Base-by-base conservation (phyloP, 2,113 vertebrate genomes). In the Micronycteris hirsuta region DNA sequence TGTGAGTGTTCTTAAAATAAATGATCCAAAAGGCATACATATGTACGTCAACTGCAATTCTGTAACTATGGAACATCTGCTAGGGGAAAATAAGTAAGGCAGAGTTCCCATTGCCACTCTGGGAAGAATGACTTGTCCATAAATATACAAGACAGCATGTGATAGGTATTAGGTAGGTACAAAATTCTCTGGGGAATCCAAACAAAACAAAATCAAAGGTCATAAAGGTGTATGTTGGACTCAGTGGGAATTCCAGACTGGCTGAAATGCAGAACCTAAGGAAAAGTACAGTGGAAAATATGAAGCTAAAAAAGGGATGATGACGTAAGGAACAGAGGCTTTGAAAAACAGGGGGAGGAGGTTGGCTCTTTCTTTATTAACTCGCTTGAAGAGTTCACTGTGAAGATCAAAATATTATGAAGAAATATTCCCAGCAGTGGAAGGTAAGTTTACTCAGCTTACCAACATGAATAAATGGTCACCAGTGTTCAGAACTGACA, bases 351-450 rank as follows among this genome's bases (percentile, higher is more conserved):
- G 5, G 61, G 33, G 20, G 70, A 78, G 61, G 52, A 70, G 47
- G 45, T 0, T 84, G 71, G 33, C 49, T 61, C 22, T 56, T 36
- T 70, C 86, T 58, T 61, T 47, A 76, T 38, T 56, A 92, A 87
- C 16, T 87, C 38, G 5, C 33, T 89, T 36, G 28, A 86, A 71
- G 4, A 63, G 9, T 80, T 89, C 71, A 49, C 24, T 85, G 13
- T 93, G 63, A 85, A 89, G 94, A 82, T 61, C 31, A 89, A 95
- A 95, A 43, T 31, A 70, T 67, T 61, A 70, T 20, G 24, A 14
- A 71, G 26, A 28, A 87, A 67, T 63, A 82, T 20, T 56, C 77
- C 13, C 54, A 36, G 22, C 26, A 85, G 15, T 41, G 10, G 33
- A 74, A 65, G 47, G 41, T 73, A 38, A 45, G 4, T 74, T 47